A percentile compares a stretch with the other conserved stretches of the same genome.
Evolutionary conservation across 2,113 vertebrate species (phyloP).

Genomic region (Amphiprion ocellaris): DNA sequence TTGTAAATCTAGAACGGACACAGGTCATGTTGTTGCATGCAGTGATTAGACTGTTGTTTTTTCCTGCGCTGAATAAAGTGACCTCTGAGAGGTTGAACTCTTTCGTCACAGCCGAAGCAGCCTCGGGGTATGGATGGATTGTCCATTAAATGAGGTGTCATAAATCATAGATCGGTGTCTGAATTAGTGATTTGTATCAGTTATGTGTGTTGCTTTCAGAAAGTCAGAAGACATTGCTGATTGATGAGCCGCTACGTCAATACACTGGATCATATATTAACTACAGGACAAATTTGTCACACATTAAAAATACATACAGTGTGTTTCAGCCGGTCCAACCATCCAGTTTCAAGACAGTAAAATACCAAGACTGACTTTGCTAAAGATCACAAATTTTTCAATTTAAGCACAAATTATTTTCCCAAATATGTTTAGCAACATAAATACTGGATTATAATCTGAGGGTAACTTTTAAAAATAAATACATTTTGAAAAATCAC

Average conservation of each 20-base stretch:
- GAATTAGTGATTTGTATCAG: neutral
- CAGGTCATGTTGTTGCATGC: slow-evolving; percentile 40
- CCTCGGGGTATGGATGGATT: neutral
- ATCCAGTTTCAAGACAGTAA: no score
- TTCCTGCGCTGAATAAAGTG: slow-evolving; percentile 23
- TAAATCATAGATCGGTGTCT: slow-evolving; percentile 3
- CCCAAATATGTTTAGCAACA: no score
- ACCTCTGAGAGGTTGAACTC: slow-evolving; percentile 41
- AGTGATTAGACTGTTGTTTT: slow-evolving; percentile 8
- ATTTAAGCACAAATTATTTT: no score
- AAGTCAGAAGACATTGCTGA: neutral
- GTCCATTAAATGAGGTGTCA: slow-evolving; percentile 15
- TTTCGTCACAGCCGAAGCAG: slow-evolving; percentile 32
- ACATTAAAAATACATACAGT: no score
- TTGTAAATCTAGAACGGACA: slow-evolving; percentile 57
- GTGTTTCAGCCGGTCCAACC: no score
- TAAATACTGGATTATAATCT: no score
- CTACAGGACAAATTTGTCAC: no score
- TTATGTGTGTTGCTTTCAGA: slow-evolving; percentile 16
- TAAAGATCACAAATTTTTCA: no score
- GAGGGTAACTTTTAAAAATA: no score
- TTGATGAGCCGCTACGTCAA: neutral
- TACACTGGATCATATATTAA: no score
- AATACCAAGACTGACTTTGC: no score
- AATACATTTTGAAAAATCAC: no score